A percentile compares a stretch with the other conserved stretches of the same genome.
These are phyloP conservation scores for Toxotes chatareus DNA, from an alignment of 2,113 vertebrate genomes.

Conservation along the genomic window DNA sequence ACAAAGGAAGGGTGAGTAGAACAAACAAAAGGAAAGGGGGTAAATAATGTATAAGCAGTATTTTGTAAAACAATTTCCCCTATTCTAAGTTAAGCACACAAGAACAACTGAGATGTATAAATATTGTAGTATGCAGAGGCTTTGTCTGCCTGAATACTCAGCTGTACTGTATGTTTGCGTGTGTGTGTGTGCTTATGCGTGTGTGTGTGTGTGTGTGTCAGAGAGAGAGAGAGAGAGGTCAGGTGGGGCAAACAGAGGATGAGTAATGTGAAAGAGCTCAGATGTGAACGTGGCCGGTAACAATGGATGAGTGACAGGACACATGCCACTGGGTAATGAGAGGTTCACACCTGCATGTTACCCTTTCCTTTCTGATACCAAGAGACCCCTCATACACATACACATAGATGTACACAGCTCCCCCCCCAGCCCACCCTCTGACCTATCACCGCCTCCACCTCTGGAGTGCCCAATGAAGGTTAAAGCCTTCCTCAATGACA, in stretches of 20 bases:
- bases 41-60: slow-evolving; percentile 72
- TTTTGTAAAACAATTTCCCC: slow-evolving; percentile 72
- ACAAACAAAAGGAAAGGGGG: slow-evolving; percentile 44
- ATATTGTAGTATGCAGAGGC: slow-evolving; percentile 67
- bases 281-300: slow-evolving; percentile 70
- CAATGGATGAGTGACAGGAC: slow-evolving; percentile 79
- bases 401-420: background rate
- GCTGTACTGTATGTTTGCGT: slow-evolving; percentile 31
- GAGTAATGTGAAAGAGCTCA: slow-evolving; percentile 81
- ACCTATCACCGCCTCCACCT: slow-evolving; percentile 8
- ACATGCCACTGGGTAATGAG: slow-evolving; percentile 80
- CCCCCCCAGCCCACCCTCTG: background rate
- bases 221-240: slow-evolving; percentile 62
- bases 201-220: background rate
- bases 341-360: slow-evolving; percentile 73
- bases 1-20: slow-evolving; percentile 32
- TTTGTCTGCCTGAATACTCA: slow-evolving; percentile 60
- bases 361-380: slow-evolving; percentile 49
- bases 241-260: slow-evolving; percentile 79
- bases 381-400: slow-evolving; percentile 9
- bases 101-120: slow-evolving; percentile 70
- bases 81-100: slow-evolving; percentile 62
- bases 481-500: slow-evolving; percentile 55
- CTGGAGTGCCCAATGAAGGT: slow-evolving; percentile 48
- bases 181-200: background rate